These are phyloP conservation scores for Pygmarrhopalites habei DNA, from an alignment of 1,140 invertebrate genomes.

Conservation along the genomic window DNA sequence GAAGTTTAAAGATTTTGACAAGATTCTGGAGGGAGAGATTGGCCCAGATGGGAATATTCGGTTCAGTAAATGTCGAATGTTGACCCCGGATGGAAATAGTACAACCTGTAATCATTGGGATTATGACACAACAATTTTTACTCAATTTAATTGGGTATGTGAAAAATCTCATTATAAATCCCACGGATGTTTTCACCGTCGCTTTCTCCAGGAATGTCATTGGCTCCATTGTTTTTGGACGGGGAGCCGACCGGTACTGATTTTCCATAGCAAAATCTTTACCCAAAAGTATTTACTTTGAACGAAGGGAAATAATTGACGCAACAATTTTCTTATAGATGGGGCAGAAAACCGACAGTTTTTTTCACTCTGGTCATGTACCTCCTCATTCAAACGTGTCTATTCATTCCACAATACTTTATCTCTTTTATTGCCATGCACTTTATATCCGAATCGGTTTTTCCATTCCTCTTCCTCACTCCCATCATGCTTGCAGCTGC, in stretches of 20 bases:
- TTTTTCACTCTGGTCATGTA: too few species aligned
- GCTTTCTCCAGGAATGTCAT: constrained; percentile 13
- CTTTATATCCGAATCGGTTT: constrained; percentile 14
- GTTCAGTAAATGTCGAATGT: constrained; percentile 16
- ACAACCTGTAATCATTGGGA: constrained; percentile 28
- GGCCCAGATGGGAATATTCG: constrained; percentile 20
- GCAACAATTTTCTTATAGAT: too few species aligned
- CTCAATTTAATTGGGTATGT: constrained; percentile 37
- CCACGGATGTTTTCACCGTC: constrained; percentile 21
- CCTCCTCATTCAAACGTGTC: constrained; percentile 18
- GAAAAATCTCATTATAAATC: not conserved
- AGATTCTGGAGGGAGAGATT: constrained; percentile 13
- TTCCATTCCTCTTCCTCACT: constrained; percentile 31
- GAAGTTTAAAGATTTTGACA: constrained; percentile 27
- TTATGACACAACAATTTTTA: constrained; percentile 33
- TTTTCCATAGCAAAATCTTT: too few species aligned
- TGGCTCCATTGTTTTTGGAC: constrained; percentile 31
- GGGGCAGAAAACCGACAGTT: too few species aligned
- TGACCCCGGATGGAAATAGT: not conserved
- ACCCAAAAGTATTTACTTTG: too few species aligned
- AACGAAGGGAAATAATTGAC: too few species aligned
- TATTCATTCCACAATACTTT: constrained; percentile 24
- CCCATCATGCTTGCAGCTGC: constrained; percentile 36
- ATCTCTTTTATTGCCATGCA: constrained; percentile 1
- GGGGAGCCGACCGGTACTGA: constrained; percentile 30